Percentiles rank a stretch among this genome's conserved stretches.
These are phyloP conservation scores for Tiaroga cobitis DNA, from an alignment of 2,797 vertebrate species.

Conservation along the genomic window DNA sequence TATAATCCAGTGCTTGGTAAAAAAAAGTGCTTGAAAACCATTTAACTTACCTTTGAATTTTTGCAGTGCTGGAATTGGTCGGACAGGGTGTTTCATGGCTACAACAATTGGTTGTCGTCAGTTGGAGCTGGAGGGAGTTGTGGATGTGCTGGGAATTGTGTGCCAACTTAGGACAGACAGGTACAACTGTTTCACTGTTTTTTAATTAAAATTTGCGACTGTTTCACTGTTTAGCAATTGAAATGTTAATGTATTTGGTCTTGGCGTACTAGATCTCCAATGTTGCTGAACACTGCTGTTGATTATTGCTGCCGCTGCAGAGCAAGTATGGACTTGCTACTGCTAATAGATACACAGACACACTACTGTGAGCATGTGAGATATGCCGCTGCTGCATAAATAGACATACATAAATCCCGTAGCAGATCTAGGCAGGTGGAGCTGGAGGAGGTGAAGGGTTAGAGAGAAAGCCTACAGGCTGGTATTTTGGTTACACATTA, in stretches of 20 bases:
- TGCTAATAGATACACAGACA: neutral
- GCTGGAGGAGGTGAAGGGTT: neutral
- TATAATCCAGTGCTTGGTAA: neutral
- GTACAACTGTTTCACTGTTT: constrained; percentile 66
- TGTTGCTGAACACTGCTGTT: neutral
- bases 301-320: no score
- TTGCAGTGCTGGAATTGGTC: constrained; percentile 92
- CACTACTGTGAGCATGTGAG: neutral
- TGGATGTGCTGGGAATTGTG: constrained; percentile 88
- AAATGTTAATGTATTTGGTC: neutral
- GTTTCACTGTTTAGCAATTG: neutral
- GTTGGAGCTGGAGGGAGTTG: constrained; percentile 86
- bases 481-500: no score
- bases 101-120: constrained; percentile 91
- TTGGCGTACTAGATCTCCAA: neutral
- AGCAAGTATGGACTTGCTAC: neutral
- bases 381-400: neutral
- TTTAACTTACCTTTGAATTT: constrained; percentile 10
- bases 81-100: constrained; percentile 97
- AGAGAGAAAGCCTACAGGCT: neutral
- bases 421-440: neutral
- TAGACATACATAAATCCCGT: no score
- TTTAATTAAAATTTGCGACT: neutral
- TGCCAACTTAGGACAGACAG: constrained; percentile 92
- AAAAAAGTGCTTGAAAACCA: neutral